phyloP scores from a whole-genome alignment of 2,113 vertebrate species.

The Dicerorhinus sumatrensis region DNA sequence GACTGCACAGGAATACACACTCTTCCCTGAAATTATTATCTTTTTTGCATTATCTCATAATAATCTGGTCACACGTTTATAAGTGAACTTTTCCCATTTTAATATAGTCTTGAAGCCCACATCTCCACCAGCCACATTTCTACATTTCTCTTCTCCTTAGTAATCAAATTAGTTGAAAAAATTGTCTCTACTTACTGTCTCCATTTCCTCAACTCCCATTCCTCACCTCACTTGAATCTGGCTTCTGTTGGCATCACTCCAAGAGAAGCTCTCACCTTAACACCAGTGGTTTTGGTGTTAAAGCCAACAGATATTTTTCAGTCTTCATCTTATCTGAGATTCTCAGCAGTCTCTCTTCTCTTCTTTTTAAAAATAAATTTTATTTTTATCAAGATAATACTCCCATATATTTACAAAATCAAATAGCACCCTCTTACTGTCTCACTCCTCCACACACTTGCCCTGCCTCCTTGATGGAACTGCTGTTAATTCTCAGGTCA shows the following conservation, averaged over 20 bases:
- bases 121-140: background rate
- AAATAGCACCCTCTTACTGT: background rate
- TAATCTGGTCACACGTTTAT: background rate
- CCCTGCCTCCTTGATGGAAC: background rate
- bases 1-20: background rate
- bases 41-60: background rate
- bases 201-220: background rate
- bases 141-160: background rate
- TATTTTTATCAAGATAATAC: background rate
- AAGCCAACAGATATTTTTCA: background rate
- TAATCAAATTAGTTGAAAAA: background rate
- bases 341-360: background rate
- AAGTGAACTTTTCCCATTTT: background rate
- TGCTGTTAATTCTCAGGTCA: background rate
- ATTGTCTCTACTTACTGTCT: background rate
- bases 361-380: background rate
- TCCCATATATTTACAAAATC: background rate
- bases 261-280: background rate
- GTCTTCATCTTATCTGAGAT: background rate
- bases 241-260: background rate
- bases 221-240: background rate
- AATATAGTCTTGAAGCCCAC: background rate
- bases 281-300: background rate
- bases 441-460: background rate
- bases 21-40: background rate